Percentiles rank a stretch among this genome's conserved stretches.
Conservation (phyloP, 1,140 invertebrate genomes). For the Bombus waltoni region DNA sequence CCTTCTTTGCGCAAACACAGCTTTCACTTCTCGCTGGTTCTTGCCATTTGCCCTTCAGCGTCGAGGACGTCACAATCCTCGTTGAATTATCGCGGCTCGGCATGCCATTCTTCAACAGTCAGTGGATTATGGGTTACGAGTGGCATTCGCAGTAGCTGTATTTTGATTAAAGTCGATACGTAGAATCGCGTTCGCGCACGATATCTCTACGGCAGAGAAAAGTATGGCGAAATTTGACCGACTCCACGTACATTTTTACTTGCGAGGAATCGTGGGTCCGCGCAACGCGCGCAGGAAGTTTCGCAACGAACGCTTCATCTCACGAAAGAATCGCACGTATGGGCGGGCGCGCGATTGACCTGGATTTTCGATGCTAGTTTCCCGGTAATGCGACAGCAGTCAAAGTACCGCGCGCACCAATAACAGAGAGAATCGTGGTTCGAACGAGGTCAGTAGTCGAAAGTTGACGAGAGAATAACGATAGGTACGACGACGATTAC, state of each 20-base stretch:
- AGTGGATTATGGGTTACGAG: not conserved
- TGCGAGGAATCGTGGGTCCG: not conserved
- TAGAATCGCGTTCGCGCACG: not conserved
- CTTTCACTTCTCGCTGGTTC: conserved; percentile 42
- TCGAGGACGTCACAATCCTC: not conserved
- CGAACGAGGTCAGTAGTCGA: conserved; percentile 15
- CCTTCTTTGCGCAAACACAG: not conserved
- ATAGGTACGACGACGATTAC: not conserved
- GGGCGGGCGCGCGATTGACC: not conserved
- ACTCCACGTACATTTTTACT: not conserved
- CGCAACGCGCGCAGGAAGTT: conserved; percentile 26
- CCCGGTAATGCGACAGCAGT: not conserved
- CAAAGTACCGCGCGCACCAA: not conserved
- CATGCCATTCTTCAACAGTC: not conserved
- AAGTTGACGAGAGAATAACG: not conserved
- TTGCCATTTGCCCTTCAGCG: conserved; percentile 7
- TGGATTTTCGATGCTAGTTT: conserved; percentile 24
- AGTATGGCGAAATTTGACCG: not conserved
- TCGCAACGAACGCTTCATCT: conserved; percentile 19
- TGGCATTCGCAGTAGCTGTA: not conserved
- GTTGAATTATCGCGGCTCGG: not conserved
- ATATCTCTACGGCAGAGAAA: not conserved
- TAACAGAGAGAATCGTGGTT: not conserved
- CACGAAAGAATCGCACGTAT: conserved; percentile 11
- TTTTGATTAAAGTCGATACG: not conserved